Conservation (phyloP, 2,113 vertebrate species). For the Tachysurus fulvidraco region DNA sequence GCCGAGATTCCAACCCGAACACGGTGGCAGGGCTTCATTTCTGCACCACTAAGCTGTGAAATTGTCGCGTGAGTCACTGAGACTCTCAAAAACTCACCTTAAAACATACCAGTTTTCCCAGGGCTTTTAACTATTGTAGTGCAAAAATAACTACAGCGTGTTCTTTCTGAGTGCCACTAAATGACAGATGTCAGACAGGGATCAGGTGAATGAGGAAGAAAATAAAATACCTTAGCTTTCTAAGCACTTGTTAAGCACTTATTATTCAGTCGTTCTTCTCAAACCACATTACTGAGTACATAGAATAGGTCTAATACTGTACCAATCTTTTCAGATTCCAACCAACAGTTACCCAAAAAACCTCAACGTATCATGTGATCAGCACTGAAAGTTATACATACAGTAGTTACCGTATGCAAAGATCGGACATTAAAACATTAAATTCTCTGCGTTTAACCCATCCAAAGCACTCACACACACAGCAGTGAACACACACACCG, state of each 20-base stretch:
- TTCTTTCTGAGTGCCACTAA: neutral
- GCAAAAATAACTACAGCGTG: neutral
- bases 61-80: conserved; percentile 12
- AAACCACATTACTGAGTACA: neutral
- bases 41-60: conserved; percentile 30
- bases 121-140: neutral
- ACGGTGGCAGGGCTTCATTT: neutral
- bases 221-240: neutral
- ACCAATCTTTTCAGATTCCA: neutral
- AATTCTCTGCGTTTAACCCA: too few species aligned
- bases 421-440: too few species aligned
- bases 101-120: conserved; percentile 7
- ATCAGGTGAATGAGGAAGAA: too few species aligned
- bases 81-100: conserved; percentile 4
- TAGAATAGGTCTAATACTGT: neutral
- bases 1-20: neutral
- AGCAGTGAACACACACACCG: too few species aligned
- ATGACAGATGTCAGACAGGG: neutral
- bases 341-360: neutral
- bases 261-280: neutral
- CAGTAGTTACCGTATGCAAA: neutral
- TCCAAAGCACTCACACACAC: too few species aligned
- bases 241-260: neutral
- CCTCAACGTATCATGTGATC: neutral
- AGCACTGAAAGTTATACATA: neutral